Evolutionary conservation across 2,888 invertebrate species (phyloP).

Genomic region (Chymomyza caudatula): DNA sequence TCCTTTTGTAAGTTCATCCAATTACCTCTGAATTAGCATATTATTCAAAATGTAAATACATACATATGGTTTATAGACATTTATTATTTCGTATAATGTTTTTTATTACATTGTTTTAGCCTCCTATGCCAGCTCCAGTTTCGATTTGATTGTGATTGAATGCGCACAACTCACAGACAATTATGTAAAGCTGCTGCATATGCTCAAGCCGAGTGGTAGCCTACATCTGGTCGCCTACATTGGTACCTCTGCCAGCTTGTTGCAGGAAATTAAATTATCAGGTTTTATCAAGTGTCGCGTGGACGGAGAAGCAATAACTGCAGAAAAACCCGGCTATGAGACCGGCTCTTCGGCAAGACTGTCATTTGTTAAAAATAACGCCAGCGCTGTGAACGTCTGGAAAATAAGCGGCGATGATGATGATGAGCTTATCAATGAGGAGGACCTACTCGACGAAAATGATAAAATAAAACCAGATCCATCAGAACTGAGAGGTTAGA

Average conservation of each 20-base stretch:
- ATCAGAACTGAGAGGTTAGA: constrained; percentile 86
- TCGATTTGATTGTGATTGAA: constrained; percentile 80
- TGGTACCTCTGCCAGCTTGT: constrained; percentile 74
- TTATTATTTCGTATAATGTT: background rate
- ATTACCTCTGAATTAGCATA: constrained; percentile 60
- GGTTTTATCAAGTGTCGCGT: constrained; percentile 80
- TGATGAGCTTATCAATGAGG: constrained; percentile 90
- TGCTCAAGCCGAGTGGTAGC: constrained; percentile 83
- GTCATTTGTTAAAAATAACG: constrained; percentile 70
- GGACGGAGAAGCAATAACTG: constrained; percentile 75
- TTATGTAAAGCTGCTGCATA: constrained; percentile 80
- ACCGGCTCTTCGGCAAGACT: constrained; percentile 83
- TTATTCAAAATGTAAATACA: too few relatives aligned
- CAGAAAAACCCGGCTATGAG: constrained; percentile 86
- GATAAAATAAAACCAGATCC: constrained; percentile 94
- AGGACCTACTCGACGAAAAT: constrained; percentile 92
- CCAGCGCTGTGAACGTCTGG: constrained; percentile 82
- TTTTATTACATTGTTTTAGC: constrained; percentile 79
- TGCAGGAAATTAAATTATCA: constrained; percentile 81
- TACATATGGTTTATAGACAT: constrained; percentile 14
- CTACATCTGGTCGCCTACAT: constrained; percentile 80
- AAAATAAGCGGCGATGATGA: constrained; percentile 84
- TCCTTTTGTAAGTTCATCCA: constrained; percentile 81
- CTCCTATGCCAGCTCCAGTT: constrained; percentile 81
- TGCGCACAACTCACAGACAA: constrained; percentile 76